Evolutionary conservation across 1,140 invertebrate genomes (phyloP).

Genomic region (Physella acuta): DNA sequence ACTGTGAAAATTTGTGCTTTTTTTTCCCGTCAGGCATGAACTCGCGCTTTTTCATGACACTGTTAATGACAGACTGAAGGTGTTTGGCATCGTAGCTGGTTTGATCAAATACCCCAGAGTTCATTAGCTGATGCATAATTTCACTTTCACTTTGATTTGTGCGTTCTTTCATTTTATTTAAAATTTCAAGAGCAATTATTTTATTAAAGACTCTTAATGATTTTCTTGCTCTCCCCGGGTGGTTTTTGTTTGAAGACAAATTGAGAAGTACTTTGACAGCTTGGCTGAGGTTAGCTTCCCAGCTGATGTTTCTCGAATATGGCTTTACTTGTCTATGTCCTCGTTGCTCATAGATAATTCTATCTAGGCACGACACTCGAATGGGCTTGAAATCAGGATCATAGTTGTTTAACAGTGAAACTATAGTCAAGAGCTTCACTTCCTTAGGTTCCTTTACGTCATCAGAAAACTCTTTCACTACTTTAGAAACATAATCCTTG

Average conservation of each 20-base stretch:
- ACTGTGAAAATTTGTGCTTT: conserved; percentile 32
- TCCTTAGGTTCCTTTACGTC: conserved; percentile 29
- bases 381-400: conserved; percentile 33
- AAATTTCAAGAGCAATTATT: conserved; percentile 33
- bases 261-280: conserved; percentile 33
- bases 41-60: conserved; percentile 31
- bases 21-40: conserved; percentile 16
- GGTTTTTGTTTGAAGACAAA: conserved; percentile 26
- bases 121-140: conserved; percentile 29
- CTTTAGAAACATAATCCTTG: conserved; percentile 31
- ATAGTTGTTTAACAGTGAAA: conserved; percentile 38
- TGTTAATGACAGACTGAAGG: conserved; percentile 32
- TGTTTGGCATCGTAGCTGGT: conserved; percentile 18
- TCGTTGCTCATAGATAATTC: background rate
- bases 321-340: no score
- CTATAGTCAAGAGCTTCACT: conserved; percentile 32
- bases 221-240: conserved; percentile 17
- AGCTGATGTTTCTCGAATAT: conserved; percentile 20
- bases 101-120: conserved; percentile 25
- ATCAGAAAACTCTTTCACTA: conserved; percentile 32
- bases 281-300: conserved; percentile 35
- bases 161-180: conserved; percentile 24
- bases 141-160: conserved; percentile 25
- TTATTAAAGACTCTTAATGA: conserved; percentile 29
- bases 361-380: conserved; percentile 34